A percentile compares a stretch with the other conserved stretches of the same genome.
Conservation (phyloP, 2,113 vertebrate genomes). For the Sinocyclocheilus rhinocerous region DNA sequence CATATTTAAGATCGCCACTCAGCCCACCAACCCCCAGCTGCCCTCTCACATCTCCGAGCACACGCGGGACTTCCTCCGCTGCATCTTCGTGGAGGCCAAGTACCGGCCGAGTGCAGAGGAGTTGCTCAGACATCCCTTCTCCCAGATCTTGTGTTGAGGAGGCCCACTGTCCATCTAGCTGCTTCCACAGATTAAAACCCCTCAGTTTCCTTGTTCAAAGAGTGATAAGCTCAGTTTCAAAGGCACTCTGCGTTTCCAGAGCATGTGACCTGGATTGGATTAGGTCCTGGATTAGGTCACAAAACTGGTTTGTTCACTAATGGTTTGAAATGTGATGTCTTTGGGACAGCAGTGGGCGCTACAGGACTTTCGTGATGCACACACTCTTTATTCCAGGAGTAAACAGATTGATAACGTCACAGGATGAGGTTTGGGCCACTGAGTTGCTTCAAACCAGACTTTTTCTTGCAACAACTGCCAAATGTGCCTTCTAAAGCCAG, state of each 20-base stretch:
- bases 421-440: not conserved
- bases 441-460: not conserved
- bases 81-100: slow-evolving; percentile 94
- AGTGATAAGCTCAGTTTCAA: not conserved
- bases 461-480: not conserved
- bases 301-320: not conserved
- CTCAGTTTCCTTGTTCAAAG: not conserved
- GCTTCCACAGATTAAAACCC: not conserved
- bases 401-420: not conserved
- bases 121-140: slow-evolving; percentile 93
- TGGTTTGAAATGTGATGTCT: not conserved
- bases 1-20: slow-evolving; percentile 97
- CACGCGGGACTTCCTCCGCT: slow-evolving; percentile 87
- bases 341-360: slow-evolving; percentile 46
- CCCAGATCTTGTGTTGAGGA: slow-evolving; percentile 89
- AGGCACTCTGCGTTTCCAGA: slow-evolving; percentile 2
- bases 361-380: not conserved
- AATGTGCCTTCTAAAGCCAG: slow-evolving; percentile 2
- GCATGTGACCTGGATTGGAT: not conserved
- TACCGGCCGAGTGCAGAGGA: slow-evolving; percentile 93
- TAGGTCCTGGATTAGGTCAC: not conserved
- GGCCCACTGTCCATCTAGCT: not conserved
- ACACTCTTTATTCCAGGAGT: not conserved
- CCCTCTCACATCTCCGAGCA: slow-evolving; percentile 88
- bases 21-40: slow-evolving; percentile 93